Base-by-base conservation (phyloP, 2,113 vertebrate species). In the Neoarius graeffei region DNA sequence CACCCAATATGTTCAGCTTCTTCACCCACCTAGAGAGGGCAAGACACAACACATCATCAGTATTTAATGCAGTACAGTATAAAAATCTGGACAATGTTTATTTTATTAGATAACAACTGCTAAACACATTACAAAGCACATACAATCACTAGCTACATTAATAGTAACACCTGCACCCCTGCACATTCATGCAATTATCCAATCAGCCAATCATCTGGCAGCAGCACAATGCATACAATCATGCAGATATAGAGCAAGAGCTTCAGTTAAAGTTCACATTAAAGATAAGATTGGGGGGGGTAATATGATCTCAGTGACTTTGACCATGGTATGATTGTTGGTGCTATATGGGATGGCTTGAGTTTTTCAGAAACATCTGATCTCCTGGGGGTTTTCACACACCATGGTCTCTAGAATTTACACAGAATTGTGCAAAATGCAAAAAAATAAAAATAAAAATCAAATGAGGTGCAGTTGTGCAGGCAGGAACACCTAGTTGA, bases 1-100 rank as follows among this genome's bases (percentile, higher is more conserved):
- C 89, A 89, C 25, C 60, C 92, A 92, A 93, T 93, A 92, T 95
- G 92, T 88, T 83, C n/a, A n/a, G 73, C 67, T 25, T 66, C 81
- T 89, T 27, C 13, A 76, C 74, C 83, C 59, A 85, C 77, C 54
- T 76, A 81, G 23, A 7, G 20, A 9, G 52, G 64, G 35, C 56
- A 80, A 52, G 50, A 69, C 30, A 42, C 25, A 20, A 23, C 20
- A 35, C 54, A 5, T 8, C 67, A 66, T 83, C 9, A n/a, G 81
- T 83, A n/a, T 66, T 74, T 80, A 79, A 79, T n/a, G 56, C 50
- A 79, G 11, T 54, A 7, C 15, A 14, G 14, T n/a, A 9, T 54
- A n/a, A 19, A 74, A 74, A 69, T 69, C 7, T 0, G 27, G 15
- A 15, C 27, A 6, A 35, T 73, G 19, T 35, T 73, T 20, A 42